phyloP scores from a whole-genome alignment of 2,797 vertebrate genomes.

The Gymnopithys bicolor region DNA sequence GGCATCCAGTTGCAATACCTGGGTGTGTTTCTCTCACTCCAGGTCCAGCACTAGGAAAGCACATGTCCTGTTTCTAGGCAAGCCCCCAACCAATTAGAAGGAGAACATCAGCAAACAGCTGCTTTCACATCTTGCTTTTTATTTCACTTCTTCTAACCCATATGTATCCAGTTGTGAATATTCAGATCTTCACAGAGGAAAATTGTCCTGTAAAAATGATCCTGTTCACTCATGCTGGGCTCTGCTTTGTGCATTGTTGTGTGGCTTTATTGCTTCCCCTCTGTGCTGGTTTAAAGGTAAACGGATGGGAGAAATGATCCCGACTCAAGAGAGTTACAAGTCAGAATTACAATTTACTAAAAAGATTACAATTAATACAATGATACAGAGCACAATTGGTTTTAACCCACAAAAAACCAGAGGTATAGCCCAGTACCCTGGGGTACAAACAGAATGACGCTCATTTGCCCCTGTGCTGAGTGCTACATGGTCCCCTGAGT shows the following conservation, averaged over 20 bases:
- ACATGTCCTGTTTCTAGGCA: background rate
- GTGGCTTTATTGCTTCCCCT: background rate
- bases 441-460: no score
- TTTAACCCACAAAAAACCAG: no score
- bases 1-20: background rate
- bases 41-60: background rate
- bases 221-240: background rate
- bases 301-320: no score
- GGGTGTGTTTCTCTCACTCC: background rate
- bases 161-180: background rate
- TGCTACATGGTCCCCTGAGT: no score
- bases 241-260: background rate
- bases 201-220: background rate
- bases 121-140: background rate
- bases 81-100: background rate
- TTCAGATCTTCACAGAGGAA: background rate
- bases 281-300: no score
- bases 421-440: no score
- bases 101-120: background rate
- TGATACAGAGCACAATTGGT: no score
- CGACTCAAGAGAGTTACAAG: no score
- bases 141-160: background rate
- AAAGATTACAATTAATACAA: no score
- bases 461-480: no score
- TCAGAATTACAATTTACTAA: no score